These are phyloP conservation scores for Orius laevigatus DNA, from an alignment of 1,140 invertebrate species.

Conservation along the genomic window DNA sequence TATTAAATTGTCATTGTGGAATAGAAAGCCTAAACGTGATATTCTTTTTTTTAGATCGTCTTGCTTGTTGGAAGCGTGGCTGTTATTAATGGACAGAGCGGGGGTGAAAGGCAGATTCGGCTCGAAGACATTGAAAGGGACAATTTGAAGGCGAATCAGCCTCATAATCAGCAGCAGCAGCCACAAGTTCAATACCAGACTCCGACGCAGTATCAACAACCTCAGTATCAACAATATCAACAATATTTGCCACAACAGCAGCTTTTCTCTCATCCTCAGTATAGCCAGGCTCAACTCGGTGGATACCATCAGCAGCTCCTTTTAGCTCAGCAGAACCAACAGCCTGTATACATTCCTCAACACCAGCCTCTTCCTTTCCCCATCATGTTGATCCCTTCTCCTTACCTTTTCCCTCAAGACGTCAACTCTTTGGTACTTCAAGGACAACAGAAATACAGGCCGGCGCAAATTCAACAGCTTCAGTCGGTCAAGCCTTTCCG, in stretches of 20 bases:
- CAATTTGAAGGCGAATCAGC: conserved; percentile 5
- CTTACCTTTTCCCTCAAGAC: conserved; percentile 6
- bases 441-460: conserved; percentile 1
- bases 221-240: neutral
- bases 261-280: conserved; percentile 5
- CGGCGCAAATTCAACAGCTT: neutral
- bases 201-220: no score
- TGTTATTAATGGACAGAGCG: neutral
- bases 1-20: no score
- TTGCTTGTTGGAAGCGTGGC: no score
- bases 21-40: no score
- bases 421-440: conserved; percentile 1
- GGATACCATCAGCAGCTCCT: conserved; percentile 5
- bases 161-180: neutral
- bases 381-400: conserved; percentile 6
- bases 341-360: conserved; percentile 3
- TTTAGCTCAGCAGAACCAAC: neutral
- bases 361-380: conserved; percentile 5
- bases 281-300: neutral
- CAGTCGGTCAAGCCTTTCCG: conserved; percentile 1
- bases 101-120: neutral
- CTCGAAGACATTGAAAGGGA: conserved; percentile 7
- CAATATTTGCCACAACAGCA: conserved; percentile 4
- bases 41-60: no score
- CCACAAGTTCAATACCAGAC: neutral